phyloP scores from a whole-genome alignment of 2,113 vertebrate species.

The Sminthopsis crassicaudata region DNA sequence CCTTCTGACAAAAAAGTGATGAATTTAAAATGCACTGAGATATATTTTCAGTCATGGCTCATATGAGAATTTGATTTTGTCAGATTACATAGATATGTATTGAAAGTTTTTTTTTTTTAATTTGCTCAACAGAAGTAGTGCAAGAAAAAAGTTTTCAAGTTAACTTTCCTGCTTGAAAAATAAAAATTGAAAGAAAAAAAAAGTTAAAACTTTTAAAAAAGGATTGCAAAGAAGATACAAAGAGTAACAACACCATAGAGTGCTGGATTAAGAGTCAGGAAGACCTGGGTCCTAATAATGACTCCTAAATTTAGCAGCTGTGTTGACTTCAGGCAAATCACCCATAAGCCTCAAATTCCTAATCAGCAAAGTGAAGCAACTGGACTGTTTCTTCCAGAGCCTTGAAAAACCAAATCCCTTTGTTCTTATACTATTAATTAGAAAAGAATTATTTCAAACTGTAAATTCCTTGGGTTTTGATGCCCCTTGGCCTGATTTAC shows the following conservation, averaged over 20 bases:
- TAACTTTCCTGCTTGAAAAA: not conserved
- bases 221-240: not conserved
- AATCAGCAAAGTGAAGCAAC: not conserved
- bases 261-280: not conserved
- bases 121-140: not conserved
- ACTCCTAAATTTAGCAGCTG: not conserved
- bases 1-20: not conserved
- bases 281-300: not conserved
- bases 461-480: not conserved
- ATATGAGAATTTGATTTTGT: not conserved
- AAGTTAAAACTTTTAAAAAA: not conserved
- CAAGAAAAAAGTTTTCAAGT: not conserved
- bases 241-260: not conserved
- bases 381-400: not conserved
- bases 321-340: not conserved
- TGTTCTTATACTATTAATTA: not conserved
- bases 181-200: not conserved
- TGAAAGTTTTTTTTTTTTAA: not conserved
- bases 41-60: not conserved
- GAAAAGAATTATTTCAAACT: not conserved
- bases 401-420: not conserved
- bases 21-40: not conserved
- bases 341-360: not conserved
- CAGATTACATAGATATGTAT: not conserved
- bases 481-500: not conserved